Evolutionary conservation across 2,797 vertebrate genomes (phyloP).

Genomic region (Melanotaenia maccullochi): DNA sequence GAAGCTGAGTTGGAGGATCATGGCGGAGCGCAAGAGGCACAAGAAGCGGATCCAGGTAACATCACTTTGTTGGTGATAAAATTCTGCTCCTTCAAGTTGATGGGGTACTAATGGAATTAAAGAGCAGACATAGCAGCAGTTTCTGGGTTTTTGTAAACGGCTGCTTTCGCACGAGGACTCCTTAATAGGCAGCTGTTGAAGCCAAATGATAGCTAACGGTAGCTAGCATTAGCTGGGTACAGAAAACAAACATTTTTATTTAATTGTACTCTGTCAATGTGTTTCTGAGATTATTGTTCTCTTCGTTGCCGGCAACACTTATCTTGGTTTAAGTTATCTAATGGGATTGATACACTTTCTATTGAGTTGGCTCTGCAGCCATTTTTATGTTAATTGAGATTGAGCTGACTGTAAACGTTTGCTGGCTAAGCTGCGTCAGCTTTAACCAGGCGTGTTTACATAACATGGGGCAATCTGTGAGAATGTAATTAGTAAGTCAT

Average conservation of each 20-base stretch:
- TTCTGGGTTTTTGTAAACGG: not conserved
- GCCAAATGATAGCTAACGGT: slow-evolving; percentile 53
- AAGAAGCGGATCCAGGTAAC: slow-evolving; percentile 98
- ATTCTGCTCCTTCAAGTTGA: fast-evolving
- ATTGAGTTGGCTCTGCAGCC: not conserved
- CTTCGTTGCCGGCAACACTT: fast-evolving
- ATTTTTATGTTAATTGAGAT: not conserved
- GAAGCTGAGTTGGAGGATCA: slow-evolving; percentile 90
- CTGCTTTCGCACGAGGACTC: not conserved
- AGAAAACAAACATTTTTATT: slow-evolving; percentile 54
- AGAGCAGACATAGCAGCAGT: not conserved
- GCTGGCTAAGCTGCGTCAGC: slow-evolving; percentile 74
- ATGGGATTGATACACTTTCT: too few relatives aligned
- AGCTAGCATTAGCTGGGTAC: slow-evolving; percentile 66
- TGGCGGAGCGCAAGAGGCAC: slow-evolving; percentile 97
- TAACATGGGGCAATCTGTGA: slow-evolving; percentile 40
- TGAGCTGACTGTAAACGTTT: slow-evolving; percentile 29
- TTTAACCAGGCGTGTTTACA: slow-evolving; percentile 61
- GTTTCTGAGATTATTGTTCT: not conserved
- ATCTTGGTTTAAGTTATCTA: too few relatives aligned
- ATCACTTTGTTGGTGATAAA: slow-evolving; percentile 8
- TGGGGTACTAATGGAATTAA: fast-evolving
- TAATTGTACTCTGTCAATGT: slow-evolving; percentile 25
- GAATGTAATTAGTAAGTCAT: slow-evolving; percentile 23
- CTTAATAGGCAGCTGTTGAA: slow-evolving; percentile 24